Percentiles rank a stretch among this genome's conserved stretches.
Conservation (phyloP, 92 coral and sea anemone species). For the Muricea muricata region DNA sequence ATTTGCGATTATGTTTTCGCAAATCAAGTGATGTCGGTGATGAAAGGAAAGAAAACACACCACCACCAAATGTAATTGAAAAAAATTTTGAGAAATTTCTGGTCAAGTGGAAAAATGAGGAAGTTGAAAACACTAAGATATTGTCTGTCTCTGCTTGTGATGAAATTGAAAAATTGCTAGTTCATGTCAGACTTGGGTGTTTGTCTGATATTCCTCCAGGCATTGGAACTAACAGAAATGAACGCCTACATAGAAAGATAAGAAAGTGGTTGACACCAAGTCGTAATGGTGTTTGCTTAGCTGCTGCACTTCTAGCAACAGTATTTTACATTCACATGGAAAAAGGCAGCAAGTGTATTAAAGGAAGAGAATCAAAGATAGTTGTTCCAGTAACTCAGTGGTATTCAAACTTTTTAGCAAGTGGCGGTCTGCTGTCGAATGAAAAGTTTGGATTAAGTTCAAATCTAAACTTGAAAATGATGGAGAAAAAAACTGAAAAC, state of each 20-base stretch:
- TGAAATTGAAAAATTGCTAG: constrained; percentile 38
- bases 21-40: constrained; percentile 20
- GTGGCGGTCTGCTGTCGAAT: constrained; percentile 10
- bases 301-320: constrained; percentile 56
- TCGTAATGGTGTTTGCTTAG: constrained; percentile 63
- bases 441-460: constrained; percentile 49
- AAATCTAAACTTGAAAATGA: background rate
- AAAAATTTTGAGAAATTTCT: constrained; percentile 32
- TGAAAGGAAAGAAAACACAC: constrained; percentile 42
- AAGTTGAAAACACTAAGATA: constrained; percentile 25
- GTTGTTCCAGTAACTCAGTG: constrained; percentile 44
- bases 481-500: background rate
- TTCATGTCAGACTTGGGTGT: constrained; percentile 47
- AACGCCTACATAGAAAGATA: constrained; percentile 41
- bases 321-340: constrained; percentile 37
- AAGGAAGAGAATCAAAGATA: background rate
- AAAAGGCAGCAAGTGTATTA: background rate
- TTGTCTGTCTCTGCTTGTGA: constrained; percentile 44
- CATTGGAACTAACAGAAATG: constrained; percentile 68
- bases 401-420: constrained; percentile 38
- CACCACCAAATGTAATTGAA: constrained; percentile 42
- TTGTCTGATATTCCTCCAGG: constrained; percentile 59
- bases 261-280: constrained; percentile 61
- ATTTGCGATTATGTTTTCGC: constrained; percentile 61
- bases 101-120: constrained; percentile 28